phyloP scores from a whole-genome alignment of 2,888 invertebrate genomes.

The Cryptus viduatorius region DNA sequence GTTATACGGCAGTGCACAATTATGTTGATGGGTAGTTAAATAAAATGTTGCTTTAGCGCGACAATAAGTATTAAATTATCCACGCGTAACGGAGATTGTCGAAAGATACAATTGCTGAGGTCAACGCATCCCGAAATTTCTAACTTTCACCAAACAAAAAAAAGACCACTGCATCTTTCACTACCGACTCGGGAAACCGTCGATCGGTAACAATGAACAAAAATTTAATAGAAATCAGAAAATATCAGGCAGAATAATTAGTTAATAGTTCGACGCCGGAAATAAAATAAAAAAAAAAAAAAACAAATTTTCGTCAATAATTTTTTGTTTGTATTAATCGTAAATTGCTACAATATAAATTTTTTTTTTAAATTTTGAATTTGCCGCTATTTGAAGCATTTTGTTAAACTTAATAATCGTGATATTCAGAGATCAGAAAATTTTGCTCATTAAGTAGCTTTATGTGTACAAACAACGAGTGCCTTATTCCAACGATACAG shows the following conservation, averaged over 20 bases:
- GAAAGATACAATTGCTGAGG: not conserved
- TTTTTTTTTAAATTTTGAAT: too few species aligned
- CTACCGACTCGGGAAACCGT: too few species aligned
- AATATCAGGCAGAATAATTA: not conserved
- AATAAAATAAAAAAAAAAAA: not conserved
- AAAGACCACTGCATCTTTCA: not conserved
- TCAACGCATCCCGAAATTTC: not conserved
- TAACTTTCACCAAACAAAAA: too few species aligned
- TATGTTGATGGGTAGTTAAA: conserved; percentile 74
- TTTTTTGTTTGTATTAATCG: not conserved
- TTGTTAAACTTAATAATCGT: not conserved
- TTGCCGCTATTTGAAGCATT: too few species aligned
- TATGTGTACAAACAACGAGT: not conserved
- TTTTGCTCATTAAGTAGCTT: not conserved
- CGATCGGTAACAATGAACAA: not conserved
- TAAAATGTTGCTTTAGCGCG: conserved; percentile 74
- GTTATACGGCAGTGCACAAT: conserved; percentile 77
- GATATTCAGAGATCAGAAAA: conserved; percentile 4
- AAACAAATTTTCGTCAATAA: not conserved
- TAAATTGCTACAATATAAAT: not conserved
- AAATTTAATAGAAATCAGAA: not conserved
- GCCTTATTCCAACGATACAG: not conserved
- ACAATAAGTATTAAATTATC: conserved; percentile 20
- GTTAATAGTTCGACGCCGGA: not conserved
- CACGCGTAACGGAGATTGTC: not conserved